phyloP scores from a whole-genome alignment of 2,113 vertebrate species.

The Ochotona curzoniae region DNA sequence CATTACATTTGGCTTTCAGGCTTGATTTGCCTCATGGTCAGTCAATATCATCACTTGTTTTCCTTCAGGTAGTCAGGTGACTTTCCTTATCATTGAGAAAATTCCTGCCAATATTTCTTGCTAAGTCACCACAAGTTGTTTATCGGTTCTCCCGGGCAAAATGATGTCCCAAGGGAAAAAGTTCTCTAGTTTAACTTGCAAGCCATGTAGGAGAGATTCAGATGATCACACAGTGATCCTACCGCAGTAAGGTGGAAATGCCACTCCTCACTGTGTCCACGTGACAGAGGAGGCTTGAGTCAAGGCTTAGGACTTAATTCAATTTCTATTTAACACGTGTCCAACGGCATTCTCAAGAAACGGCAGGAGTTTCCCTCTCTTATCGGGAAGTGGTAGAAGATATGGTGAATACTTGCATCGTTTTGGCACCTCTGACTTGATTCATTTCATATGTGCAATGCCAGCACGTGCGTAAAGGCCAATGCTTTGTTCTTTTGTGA shows the following conservation, averaged over 20 bases:
- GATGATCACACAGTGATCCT: too few relatives aligned
- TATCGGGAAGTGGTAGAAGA: too few relatives aligned
- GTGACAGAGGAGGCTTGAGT: too few relatives aligned
- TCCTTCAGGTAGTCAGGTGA: background rate
- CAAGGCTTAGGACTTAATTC: background rate
- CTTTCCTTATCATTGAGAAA: background rate
- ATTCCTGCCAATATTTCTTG: background rate
- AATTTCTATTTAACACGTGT: background rate
- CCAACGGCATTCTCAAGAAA: background rate
- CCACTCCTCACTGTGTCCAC: background rate
- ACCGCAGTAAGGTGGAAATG: background rate
- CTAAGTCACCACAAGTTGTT: too few relatives aligned
- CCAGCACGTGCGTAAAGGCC: background rate
- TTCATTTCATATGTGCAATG: rapidly evolving
- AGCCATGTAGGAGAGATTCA: background rate
- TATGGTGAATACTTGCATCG: rapidly evolving
- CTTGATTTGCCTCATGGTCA: background rate
- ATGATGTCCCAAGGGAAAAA: background rate
- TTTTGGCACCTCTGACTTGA: background rate
- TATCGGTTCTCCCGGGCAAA: background rate
- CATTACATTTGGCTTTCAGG: background rate
- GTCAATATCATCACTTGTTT: background rate
- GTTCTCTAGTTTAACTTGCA: rapidly evolving
- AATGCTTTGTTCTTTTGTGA: background rate
- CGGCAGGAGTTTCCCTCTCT: too few relatives aligned